Conservation (phyloP, 23 tunicate genomes). For the Ciona savignyi region DNA sequence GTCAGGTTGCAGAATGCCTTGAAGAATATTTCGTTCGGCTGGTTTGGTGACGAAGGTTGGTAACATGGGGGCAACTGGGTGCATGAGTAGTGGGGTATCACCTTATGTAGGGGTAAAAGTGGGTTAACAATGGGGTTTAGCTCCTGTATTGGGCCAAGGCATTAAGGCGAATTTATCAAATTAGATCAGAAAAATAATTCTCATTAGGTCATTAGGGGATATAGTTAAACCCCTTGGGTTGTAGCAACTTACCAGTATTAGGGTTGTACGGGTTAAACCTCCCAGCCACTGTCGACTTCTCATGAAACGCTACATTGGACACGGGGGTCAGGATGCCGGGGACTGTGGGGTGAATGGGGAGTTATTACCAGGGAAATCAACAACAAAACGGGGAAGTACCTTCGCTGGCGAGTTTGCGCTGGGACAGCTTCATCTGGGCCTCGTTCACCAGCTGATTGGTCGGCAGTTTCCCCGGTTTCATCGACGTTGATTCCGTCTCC, state of each 20-base stretch:
- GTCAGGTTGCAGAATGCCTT: constrained; percentile 49
- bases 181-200: no score
- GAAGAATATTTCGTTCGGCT: constrained; percentile 58
- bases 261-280: constrained; percentile 73
- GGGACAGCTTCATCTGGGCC: constrained; percentile 47
- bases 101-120: no score
- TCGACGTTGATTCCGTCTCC: constrained; percentile 63
- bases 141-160: no score
- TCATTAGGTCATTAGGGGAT: no score
- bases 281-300: constrained; percentile 64
- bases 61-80: constrained; percentile 60
- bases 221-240: no score
- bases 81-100: constrained; percentile 57
- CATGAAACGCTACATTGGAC: constrained; percentile 13
- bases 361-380: no score
- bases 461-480: constrained; percentile 63
- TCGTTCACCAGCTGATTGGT: constrained; percentile 61
- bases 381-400: no score
- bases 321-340: constrained; percentile 44
- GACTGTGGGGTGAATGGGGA: no score
- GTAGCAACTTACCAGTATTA: no score
- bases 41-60: constrained; percentile 64
- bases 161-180: no score
- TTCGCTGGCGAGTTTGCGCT: constrained; percentile 39
- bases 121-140: constrained; percentile 9